Base-by-base conservation (phyloP, 2,797 vertebrate genomes). In the Poeciliopsis turneri region DNA sequence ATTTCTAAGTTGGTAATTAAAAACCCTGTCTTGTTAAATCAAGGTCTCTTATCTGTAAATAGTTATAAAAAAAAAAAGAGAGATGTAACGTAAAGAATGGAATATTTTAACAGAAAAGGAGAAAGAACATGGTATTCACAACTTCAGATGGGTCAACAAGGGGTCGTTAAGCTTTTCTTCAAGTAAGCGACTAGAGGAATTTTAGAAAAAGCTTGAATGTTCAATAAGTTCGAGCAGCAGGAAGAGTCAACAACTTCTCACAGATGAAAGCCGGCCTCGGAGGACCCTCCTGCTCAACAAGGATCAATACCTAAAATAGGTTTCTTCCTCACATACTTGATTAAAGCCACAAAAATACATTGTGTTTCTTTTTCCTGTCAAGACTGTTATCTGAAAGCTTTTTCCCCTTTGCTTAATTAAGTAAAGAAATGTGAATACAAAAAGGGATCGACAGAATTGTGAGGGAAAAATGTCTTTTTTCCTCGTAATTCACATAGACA, bases 181-280 rank as follows among this genome's bases (percentile, higher is more conserved):
- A 82, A 57, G 47, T 39, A 43, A 77, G 46, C 6, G 2, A 81
- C 68, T 51, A n/a, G 64, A 47, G 16, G 57, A 41, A 75, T 45
- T 76, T 68, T 49, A 71, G 18, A 41, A 76, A 77, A 80, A 80
- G 30, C 70, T 30, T 43, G 30, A 7, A 49, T 78, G 51, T 76
- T 80, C 70, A 79, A 81, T n/a, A 76, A 79, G 70, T 78, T 76
- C 78, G 36, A 72, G 30, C 68, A 53, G 30, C 57, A 53, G 72
- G 28, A 76, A 66, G 75, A 73, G 70, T 81, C 77, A 81, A 71
- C 59, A 74, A 71, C 57, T 49, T 77, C 36, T 75, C 78, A 57
- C 45, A 36, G 78, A 46, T 70, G 46, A 66, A n/a, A 41, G 39
- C 55, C 36, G 72, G 46, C 61, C 72, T 18, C 39, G 0, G 53